A percentile compares a stretch with the other conserved stretches of the same genome.
These are phyloP conservation scores for Adelosebastes latens DNA, from an alignment of 2,797 vertebrate species.

Conservation along the genomic window DNA sequence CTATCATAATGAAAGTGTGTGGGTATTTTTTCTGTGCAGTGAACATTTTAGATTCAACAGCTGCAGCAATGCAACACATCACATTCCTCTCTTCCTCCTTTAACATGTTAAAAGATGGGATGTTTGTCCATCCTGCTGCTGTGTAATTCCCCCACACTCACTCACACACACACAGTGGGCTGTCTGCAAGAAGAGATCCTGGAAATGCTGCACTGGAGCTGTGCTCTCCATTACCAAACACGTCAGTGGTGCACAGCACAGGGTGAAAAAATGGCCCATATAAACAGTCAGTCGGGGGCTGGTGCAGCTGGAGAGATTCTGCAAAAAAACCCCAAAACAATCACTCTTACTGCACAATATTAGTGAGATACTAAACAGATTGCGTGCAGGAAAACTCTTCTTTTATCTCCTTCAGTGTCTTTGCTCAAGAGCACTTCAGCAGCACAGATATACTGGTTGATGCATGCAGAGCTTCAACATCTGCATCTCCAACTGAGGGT, in stretches of 20 bases:
- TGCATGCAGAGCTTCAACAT: constrained; percentile 14
- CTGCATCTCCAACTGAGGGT: background rate
- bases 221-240: constrained; percentile 58
- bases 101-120: background rate
- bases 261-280: constrained; percentile 25
- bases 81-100: background rate
- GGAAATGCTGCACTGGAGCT: constrained; percentile 48
- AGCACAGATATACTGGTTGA: background rate
- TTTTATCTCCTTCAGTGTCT: background rate
- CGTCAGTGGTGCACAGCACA: constrained; percentile 25
- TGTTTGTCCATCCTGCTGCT: constrained; percentile 16
- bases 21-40: background rate
- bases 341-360: background rate
- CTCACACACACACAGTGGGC: background rate
- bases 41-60: constrained; percentile 1
- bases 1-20: background rate
- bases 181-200: constrained; percentile 10
- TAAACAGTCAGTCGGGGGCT: background rate
- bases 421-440: constrained; percentile 35
- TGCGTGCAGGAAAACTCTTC: background rate
- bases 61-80: constrained; percentile 12
- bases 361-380: background rate
- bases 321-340: background rate
- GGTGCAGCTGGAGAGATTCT: background rate
- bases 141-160: constrained; percentile 8